Base-by-base conservation (phyloP, 2,888 invertebrate species). In the Phasia obesa region DNA sequence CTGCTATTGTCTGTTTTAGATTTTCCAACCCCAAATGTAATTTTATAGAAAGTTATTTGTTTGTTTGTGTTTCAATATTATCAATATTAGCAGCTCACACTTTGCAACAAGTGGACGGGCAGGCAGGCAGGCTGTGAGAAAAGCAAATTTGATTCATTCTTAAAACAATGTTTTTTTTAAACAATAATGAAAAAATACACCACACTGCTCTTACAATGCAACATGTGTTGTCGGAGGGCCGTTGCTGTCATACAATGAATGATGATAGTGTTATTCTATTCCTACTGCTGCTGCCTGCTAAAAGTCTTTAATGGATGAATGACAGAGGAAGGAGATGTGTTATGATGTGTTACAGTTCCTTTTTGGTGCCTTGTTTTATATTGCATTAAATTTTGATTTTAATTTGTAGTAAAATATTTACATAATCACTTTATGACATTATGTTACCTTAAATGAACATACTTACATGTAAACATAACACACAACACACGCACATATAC, bases 401-500 rank as follows among this genome's bases (percentile, higher is more conserved):
- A 88, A 88, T 88, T 88, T 88, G 86, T 88, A 88, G 87, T 88
- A 89, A 89, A 88, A 89, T 88, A 88, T 89, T 88, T 89, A 88
- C 88, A 89, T 89, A 88, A 88, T 88, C 89, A 88, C 88, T 89
- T 88, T 88, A 88, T 88, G 88, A 88, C 89, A 87, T 87, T 87
- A 87, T 82, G 81, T 75, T 79, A 83, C 83, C 79, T 79, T 62
- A 71, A 71, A 79, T 31, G 60, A 42, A 71, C 71, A 64, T 38
- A 71, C 71, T 57, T 38, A 57, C 73, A 64, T 55, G 44, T 31
- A 27, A 27, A 64, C 4, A 13, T 4, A 11, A 64, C 11, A 35
- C n/a, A 17, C 38, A 25, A 42, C 25, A 47, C 7, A 42, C 27
- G 31, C 17, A 44, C 17, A 31, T 15, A 44, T 9, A 38, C 21